A percentile compares a stretch with the other conserved stretches of the same genome.
Conservation (phyloP, 2,797 vertebrate genomes). For the Pristis pectinata region DNA sequence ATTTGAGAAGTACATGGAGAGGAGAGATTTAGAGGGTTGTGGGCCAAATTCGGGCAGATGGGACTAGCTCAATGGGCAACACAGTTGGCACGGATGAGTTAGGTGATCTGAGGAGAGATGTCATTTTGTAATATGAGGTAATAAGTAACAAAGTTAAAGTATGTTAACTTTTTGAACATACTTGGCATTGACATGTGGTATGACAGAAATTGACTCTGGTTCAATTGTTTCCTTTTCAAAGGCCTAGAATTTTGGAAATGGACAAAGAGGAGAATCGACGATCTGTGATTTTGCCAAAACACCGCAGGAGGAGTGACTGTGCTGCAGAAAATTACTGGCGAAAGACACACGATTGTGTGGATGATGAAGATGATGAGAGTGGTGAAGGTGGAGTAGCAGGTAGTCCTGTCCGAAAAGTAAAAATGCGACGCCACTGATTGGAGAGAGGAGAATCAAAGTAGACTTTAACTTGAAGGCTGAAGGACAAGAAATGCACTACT, state of each 20-base stretch:
- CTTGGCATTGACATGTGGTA: background rate
- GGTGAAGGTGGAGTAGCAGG: conserved; percentile 50
- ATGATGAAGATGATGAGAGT: conserved; percentile 65
- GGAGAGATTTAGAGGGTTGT: no score
- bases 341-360: conserved; percentile 68
- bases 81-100: no score
- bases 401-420: conserved; percentile 79
- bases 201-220: background rate
- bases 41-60: no score
- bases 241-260: conserved; percentile 94
- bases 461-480: conserved; percentile 34
- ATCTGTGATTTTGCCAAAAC: conserved; percentile 71
- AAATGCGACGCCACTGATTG: conserved; percentile 88
- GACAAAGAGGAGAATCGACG: conserved; percentile 95
- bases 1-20: no score
- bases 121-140: background rate
- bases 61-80: no score
- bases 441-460: background rate
- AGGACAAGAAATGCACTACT: conserved; percentile 31
- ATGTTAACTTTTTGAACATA: background rate
- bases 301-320: conserved; percentile 67
- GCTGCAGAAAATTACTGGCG: conserved; percentile 86
- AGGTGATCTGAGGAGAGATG: background rate
- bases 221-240: conserved; percentile 45
- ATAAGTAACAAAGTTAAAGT: background rate